Base-by-base conservation (phyloP, 2,888 invertebrate genomes). In the Euproctis similis region DNA sequence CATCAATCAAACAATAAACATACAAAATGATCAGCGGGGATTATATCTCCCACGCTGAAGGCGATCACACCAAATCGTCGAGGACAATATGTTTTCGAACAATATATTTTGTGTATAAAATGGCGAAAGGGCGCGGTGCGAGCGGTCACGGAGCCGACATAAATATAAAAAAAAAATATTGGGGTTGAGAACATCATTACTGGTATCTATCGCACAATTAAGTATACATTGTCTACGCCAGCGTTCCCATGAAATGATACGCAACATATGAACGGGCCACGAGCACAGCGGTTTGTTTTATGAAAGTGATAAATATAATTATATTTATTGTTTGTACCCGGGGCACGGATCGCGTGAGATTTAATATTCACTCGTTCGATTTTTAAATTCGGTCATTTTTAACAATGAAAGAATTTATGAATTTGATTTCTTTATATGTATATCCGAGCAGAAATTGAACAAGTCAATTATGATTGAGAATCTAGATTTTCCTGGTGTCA, bases 191-290 rank as follows among this genome's bases (percentile, higher is more conserved):
- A 63, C 59, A 66, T 71, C 72, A 72, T 75, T 73, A 68, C 72
- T 69, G 74, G 74, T 74, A 69, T 65, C 74, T 73, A 61, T 78
- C 78, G 75, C 70, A 65, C 82, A 84, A 84, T 84, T 84, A 82
- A 77, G 65, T 67, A 54, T 36, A 48, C 64, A 78, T 84, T 85
- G 84, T 84, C 59, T 65, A 51, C 51, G 46, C 39, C 55, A 61
- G 50, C 54, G 70, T 82, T 85, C 84, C 81, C 84, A 84, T 84
- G 81, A 82, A 76, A 71, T 71, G 60, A 37, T 46, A 38, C 38
- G 36, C 43, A 48, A 52, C 48, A 50, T 33, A 35, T 26, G 31
- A 19, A 23, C 39, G 41, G n/a, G 48, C 53, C 12, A 25, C 5
- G 26, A 30, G 34, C 36, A 31, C 29, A 23, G 39, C 29, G 40